Evolutionary conservation across 2,797 vertebrate genomes (phyloP).

Genomic region (Gadopsis bispinosus): DNA sequence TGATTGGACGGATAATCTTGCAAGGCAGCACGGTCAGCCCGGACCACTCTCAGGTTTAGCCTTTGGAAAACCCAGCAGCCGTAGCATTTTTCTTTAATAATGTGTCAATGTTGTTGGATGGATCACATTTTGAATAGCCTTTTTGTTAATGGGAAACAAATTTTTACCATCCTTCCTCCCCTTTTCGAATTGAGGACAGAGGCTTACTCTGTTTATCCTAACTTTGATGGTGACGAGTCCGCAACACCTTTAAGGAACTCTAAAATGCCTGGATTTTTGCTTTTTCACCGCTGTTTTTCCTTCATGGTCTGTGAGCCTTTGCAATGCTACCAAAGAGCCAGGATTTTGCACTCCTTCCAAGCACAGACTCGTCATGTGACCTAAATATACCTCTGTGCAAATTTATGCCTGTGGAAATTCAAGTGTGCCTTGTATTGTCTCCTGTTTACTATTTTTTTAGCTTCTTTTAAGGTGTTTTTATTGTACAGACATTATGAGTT

Average conservation of each 20-base stretch:
- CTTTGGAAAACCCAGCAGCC: conserved; percentile 77
- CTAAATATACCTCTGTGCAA: conserved; percentile 36
- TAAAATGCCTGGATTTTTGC: conserved; percentile 51
- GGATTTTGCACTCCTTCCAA: conserved; percentile 64
- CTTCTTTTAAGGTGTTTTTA: conserved; percentile 55
- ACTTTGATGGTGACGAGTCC: neutral
- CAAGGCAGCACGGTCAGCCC: conserved; percentile 63
- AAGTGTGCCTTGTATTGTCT: conserved; percentile 76
- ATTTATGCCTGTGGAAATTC: conserved; percentile 58
- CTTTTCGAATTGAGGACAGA: neutral
- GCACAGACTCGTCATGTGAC: conserved; percentile 26
- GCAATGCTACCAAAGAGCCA: conserved; percentile 70
- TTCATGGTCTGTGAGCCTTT: conserved; percentile 63
- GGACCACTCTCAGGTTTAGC: conserved; percentile 68
- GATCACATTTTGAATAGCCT: conserved; percentile 13
- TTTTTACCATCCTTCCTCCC: neutral
- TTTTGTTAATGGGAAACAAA: conserved; percentile 17
- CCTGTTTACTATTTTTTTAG: conserved; percentile 38
- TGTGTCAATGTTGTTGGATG: conserved; percentile 45
- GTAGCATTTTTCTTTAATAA: conserved; percentile 69
- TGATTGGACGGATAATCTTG: conserved; percentile 78
- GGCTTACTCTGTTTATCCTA: neutral
- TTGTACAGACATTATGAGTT: conserved; percentile 50
- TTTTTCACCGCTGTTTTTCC: conserved; percentile 69
- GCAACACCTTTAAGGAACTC: conserved; percentile 50